Evolutionary conservation across 2,113 vertebrate genomes (phyloP), one percentile per base, ranked within the genome.

Genomic region (cat (Felis catus)): DNA sequence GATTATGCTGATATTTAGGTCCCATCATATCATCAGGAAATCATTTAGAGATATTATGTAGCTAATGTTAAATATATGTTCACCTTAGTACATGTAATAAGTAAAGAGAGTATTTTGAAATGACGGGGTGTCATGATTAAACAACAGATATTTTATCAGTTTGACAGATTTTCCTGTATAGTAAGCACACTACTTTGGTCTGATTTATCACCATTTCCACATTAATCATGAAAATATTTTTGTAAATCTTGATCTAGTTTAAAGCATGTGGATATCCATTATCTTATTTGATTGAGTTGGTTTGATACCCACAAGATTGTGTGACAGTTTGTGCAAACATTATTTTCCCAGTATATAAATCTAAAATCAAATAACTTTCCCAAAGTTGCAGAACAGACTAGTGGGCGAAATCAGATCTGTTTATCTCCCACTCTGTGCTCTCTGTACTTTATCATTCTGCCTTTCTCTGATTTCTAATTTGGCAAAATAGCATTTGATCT

Each of bases 361-460:
- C n/a, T 91, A 84, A 97, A 87, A 89, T 80, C 25, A 92, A 89
- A 82, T 79, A 94, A 80, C 4, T 94, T 95, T 71, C 2, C n/a
- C 12, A 86, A 31, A 88, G 4, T 76, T 83, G 4, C 1, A 76
- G 23, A 94, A 92, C 7, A 51, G 63, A 71, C 33, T 51, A 81
- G 16, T 65, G 41, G n/a, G n/a, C 12, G 80, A 68, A 79, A 15
- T 94, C 7, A 58, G 29, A 70, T 51, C 19, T 84, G 23, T 83
- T 70, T 76, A 68, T 21, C 71, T 63, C 13, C 66, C 21, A 41
- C 2, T 27, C 8, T 66, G 0, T 81, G 4, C 1, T 91, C 13
- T 48, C 61, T 76, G 0, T 19, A 21, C 0, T 31, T 45, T 41
- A 36, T 81, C 23, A 25, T 74, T 15, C 18, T 48, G 3, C 3